Base-by-base conservation (phyloP, 1,140 invertebrate genomes). In the Leptinotarsa defecta region DNA sequence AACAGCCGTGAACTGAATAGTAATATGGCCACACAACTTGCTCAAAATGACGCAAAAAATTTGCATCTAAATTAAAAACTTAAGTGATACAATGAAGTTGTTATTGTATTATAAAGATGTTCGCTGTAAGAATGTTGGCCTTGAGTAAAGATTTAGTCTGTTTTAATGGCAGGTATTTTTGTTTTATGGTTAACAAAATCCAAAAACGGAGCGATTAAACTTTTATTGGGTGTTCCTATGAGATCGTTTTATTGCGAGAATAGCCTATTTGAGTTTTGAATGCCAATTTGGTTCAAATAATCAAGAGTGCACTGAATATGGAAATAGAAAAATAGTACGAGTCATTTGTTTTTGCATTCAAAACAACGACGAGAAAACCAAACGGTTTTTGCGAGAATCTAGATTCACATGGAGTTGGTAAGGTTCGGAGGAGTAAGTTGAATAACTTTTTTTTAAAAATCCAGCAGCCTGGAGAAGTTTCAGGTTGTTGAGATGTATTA, bases 1-100 rank as follows among this genome's bases (percentile, higher is more conserved):
- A 19, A 17, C 2, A 52, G 13, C 20, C 71, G 34, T 27, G 24
- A 13, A 48, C 19, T 63, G 71, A 52, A 73, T 73, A 73, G 48
- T 73, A 65, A 73, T 73, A 20, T n/a, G 71, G 34, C 71, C 71
- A 73, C 71, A 73, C 71, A 73, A 48, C 71, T 48, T 63, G 71
- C 24, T 71, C 19, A 71, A 63, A 65, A 73, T 22, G 43, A 64
- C 62, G 62, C 57, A 63, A 65, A 73, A 64, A 49, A 73, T 73
- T 71, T 71, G 69, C 69, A 73, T 64, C 71, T 73, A 73, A 64
- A 73, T 73, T 63, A 73, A 73, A 73, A 73, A 65, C 20, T 73
- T 65, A 65, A 73, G 71, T 64, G 61, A 65, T 57, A 64, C 71
- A 64, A 63, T 73, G 61, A 73, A 73, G 71, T 49, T 63, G 61